Conservation (phyloP, 2,113 vertebrate species). For the Euleptes europaea region DNA sequence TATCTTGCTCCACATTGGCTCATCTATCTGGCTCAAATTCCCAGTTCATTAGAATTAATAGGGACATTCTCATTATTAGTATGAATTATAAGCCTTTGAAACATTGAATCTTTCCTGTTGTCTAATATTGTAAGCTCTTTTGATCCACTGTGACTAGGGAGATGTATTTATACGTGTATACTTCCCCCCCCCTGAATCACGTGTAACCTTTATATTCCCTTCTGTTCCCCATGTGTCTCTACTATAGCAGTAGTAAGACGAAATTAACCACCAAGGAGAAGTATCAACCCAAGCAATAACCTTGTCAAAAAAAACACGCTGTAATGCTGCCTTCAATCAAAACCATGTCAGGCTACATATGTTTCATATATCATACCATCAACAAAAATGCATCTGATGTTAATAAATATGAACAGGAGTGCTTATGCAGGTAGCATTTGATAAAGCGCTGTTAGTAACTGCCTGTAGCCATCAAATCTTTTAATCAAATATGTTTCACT, state of each 20-base stretch:
- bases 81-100: not conserved
- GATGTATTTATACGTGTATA: too few relatives aligned
- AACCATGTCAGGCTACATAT: not conserved
- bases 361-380: not conserved
- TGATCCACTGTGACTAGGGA: not conserved
- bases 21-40: not conserved
- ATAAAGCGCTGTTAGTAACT: not conserved
- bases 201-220: not conserved
- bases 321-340: not conserved
- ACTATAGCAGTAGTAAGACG: not conserved
- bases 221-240: not conserved
- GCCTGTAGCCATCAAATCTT: not conserved
- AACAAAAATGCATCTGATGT: not conserved
- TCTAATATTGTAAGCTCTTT: not conserved
- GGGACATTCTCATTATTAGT: not conserved
- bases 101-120: not conserved
- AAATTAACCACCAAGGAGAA: not conserved
- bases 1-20: too few relatives aligned
- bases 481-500: not conserved
- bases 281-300: not conserved
- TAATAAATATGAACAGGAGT: not conserved
- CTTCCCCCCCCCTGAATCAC: too few relatives aligned
- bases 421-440: not conserved
- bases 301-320: not conserved
- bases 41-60: not conserved